Base-by-base conservation (phyloP, 2,113 vertebrate species). In the Vicugna pacos region DNA sequence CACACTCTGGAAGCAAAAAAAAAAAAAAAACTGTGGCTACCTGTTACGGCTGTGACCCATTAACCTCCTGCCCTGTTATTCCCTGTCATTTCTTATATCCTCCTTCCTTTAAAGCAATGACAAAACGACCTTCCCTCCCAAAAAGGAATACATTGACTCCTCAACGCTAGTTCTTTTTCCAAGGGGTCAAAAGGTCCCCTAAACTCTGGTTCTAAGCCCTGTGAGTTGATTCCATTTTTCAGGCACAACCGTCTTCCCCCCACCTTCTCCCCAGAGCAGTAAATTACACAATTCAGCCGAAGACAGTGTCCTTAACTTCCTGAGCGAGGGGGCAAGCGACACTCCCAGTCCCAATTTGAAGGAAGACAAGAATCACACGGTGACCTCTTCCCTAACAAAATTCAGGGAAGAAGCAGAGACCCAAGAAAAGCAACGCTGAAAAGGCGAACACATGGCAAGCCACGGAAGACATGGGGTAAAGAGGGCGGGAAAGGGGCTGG, bases 401-500 rank as follows among this genome's bases (percentile, higher is more conserved):
- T 77, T 30, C 58, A 54, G 69, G 73, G 24, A 28, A 64, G 81
- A 3, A 46, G 69, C 87, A 13, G 24, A 83, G 30, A 93, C 19
- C 28, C 58, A 4, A 35, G 46, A 54, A 32, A 38, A 50, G 73
- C 67, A 22, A 72, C 10, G 42, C 58, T 11, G 58, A 79, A 50
- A 83, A 92, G 56, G 58, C 67, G 65, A 80, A 92, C 93, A 76
- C 93, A 79, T 48, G 95, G 89, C 91, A 65, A 1, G 87, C 85
- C 20, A 32, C 52, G 14, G 81, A 86, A 73, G 76, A 81, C 93
- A 2, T 0, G 84, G 73, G 79, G 56, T 15, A 42, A 52, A 32
- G 97, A 96, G 92, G 89, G 97, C 97, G 96, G 97, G 97, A 97
- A 97, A 94, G 93, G 83, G 85, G 94, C 95, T 38, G 91, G 56